phyloP scores from a whole-genome alignment of 1,140 invertebrate genomes.

The Pseudomyrmex dendroicus region DNA sequence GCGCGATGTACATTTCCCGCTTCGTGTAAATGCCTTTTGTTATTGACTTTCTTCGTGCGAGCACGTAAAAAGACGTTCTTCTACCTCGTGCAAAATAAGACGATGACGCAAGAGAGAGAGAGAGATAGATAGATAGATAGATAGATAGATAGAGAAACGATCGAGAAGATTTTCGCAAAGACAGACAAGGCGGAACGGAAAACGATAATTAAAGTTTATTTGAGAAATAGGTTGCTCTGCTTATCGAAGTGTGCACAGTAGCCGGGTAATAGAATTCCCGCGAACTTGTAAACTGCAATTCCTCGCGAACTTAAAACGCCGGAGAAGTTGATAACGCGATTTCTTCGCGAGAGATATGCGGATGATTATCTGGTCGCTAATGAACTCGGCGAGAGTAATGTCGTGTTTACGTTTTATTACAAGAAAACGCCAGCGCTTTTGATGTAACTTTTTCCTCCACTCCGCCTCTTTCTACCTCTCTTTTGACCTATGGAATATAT shows the following conservation, averaged over 20 bases:
- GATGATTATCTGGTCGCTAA: slow-evolving; percentile 1
- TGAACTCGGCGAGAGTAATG: slow-evolving; percentile 2
- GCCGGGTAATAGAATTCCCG: slow-evolving; percentile 7
- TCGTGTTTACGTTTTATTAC: slow-evolving; percentile 3
- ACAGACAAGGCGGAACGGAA: neutral
- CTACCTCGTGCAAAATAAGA: neutral
- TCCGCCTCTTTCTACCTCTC: neutral
- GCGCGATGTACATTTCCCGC: slow-evolving; percentile 32
- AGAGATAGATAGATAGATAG: too few relatives aligned
- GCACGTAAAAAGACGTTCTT: neutral
- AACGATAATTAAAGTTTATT: slow-evolving; percentile 41
- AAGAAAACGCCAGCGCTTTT: too few relatives aligned
- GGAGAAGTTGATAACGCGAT: slow-evolving; percentile 34
- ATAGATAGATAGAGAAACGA: neutral
- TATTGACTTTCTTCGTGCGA: slow-evolving; percentile 32
- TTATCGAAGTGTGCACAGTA: slow-evolving; percentile 5
- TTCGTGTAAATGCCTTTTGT: slow-evolving; percentile 33
- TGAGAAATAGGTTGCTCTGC: slow-evolving; percentile 12
- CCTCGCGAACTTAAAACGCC: neutral
- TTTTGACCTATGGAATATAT: neutral
- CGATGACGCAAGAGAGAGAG: neutral
- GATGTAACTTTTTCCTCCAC: neutral
- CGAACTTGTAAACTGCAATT: slow-evolving; percentile 12
- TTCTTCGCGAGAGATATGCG: slow-evolving; percentile 25
- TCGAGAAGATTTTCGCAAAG: neutral